Evolutionary conservation across 2,113 vertebrate genomes (phyloP), one percentile per base, ranked within the genome.

Genomic region (Herpailurus yagouaroundi): DNA sequence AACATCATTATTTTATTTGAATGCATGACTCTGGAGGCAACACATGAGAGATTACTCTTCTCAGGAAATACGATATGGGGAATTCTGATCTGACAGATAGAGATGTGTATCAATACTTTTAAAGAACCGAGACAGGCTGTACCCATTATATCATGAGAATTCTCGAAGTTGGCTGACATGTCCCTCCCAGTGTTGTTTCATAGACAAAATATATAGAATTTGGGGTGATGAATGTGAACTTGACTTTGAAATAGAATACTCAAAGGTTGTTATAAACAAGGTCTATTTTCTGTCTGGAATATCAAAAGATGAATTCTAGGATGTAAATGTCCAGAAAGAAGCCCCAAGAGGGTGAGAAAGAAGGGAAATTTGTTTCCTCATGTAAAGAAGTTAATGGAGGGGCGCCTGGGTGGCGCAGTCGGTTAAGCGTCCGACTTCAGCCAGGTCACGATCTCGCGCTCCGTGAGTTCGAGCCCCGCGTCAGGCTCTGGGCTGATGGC

Each of bases 1-100:
- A 69, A 92, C 27, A 66, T 68, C 74, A 36, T 81, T 50, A 83
- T 90, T 38, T 83, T 83, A 95, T 60, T 92, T 73, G 94, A 74
- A 64, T 50, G 12, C 10, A 36, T 64, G 25, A 14, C 31, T 93
- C 64, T 92, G 6, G 7, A 5, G 41, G 7, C 4, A 76, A 68
- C 52, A 71, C 15, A 25, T 0, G 77, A 74, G 16, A 83, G 76
- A 77, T 52, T 83, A 36, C 33, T 91, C 33, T 93, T 48, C 80
- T 66, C 66, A 84, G 29, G 23, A 86, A 95, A 73, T 2, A 3
- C 48, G 45, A 76, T 81, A 77, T 82, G 60, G 66, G 55, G 88
- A 88, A 82, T 36, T 41, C 27, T 77, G 23, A 12, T 94, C 19
- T 73, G 73, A 36, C 38, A 82, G 55, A 45, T 31, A 11, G 63